Base-by-base conservation (phyloP, 2,888 invertebrate genomes). In the Morpho achilles region DNA sequence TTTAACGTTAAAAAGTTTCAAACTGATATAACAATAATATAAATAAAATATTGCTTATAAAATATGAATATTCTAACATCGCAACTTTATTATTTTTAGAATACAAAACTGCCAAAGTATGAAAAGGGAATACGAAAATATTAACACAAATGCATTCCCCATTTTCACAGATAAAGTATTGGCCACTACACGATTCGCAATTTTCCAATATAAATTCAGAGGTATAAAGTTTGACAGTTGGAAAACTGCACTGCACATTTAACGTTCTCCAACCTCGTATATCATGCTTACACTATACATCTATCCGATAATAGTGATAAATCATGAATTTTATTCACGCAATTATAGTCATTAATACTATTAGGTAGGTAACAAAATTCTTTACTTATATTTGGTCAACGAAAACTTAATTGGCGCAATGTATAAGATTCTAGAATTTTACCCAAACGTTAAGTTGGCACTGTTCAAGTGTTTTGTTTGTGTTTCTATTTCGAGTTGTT, bases 221-320 rank as follows among this genome's bases (percentile, higher is more conserved):
- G 64, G 58, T 65, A 64, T 62, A 65, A 62, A 66, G 63, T 65
- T 64, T 64, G 67, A 64, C 66, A 65, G 67, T 66, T 56, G 60
- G 69, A 72, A 71, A 75, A 77, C 75, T 74, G 70, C 73, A 76
- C 62, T 68, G 69, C 65, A 66, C 66, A 69, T 68, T 69, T 68
- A 68, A 65, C 65, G 57, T 50, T 57, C 64, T 61, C 53, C 51
- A 32, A 53, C 58, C 54, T 57, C 60, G 49, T 65, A 62, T 60
- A 64, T 64, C 60, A 60, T 59, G 58, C 61, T 65, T 61, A 63
- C 46, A 45, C 41, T 55, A 54, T 61, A 65, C 61, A 53, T 47
- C 43, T 52, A 41, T 32, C 46, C 10, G 46, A 56, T 32, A 51
- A 32, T 51, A 45, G 9, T n/a, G 7, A 39, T 56, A 50, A 42